phyloP scores from a whole-genome alignment of 2,797 vertebrate genomes.

The Cynopterus sphinx region DNA sequence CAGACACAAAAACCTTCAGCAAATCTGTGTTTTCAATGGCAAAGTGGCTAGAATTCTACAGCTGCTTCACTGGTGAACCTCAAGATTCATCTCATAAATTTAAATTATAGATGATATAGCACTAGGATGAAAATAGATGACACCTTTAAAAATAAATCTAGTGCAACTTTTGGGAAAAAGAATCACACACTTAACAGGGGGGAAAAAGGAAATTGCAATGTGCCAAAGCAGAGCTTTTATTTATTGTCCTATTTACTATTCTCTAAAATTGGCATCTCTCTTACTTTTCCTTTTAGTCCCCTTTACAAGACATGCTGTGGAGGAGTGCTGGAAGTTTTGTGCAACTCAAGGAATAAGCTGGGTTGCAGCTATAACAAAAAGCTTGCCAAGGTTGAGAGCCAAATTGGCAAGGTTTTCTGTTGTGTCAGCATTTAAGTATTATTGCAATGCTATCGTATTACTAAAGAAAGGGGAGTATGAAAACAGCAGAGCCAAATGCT shows the following conservation, averaged over 20 bases:
- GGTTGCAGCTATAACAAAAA: slow-evolving; percentile 82
- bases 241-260: slow-evolving; percentile 83
- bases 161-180: slow-evolving; percentile 79
- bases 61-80: slow-evolving; percentile 85
- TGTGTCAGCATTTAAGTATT: slow-evolving; percentile 83
- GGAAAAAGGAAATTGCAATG: slow-evolving; percentile 72
- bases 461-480: slow-evolving; percentile 56
- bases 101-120: slow-evolving; percentile 87
- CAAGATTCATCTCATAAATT: slow-evolving; percentile 85
- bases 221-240: slow-evolving; percentile 72
- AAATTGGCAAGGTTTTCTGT: slow-evolving; percentile 82
- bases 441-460: slow-evolving; percentile 77
- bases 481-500: slow-evolving; percentile 64
- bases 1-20: slow-evolving; percentile 78
- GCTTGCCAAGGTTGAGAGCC: slow-evolving; percentile 81
- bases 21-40: slow-evolving; percentile 82
- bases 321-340: slow-evolving; percentile 77
- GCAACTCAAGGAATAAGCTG: slow-evolving; percentile 78
- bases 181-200: slow-evolving; percentile 76
- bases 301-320: slow-evolving; percentile 65
- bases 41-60: slow-evolving; percentile 82
- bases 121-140: slow-evolving; percentile 84
- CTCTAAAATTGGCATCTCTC: slow-evolving; percentile 78
- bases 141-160: slow-evolving; percentile 83
- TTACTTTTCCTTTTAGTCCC: slow-evolving; percentile 72